Base-by-base conservation (phyloP, 2,797 vertebrate genomes). In the Acanthiza pusilla region DNA sequence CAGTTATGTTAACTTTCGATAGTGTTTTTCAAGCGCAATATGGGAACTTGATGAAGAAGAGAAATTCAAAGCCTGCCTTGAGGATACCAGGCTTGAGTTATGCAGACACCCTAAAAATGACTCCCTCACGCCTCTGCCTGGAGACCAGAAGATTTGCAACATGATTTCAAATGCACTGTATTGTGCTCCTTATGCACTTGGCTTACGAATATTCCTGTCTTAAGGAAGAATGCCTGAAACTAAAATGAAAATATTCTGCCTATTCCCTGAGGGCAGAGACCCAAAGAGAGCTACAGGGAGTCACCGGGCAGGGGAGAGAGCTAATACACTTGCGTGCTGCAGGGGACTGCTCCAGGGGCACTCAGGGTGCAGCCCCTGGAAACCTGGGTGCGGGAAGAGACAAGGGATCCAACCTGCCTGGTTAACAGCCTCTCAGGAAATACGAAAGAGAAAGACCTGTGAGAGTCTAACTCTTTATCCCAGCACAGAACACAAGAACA, bases 341-440 rank as follows among this genome's bases (percentile, higher is more conserved):
- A 70, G 26, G 65, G 10, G 4, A 65, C 25, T n/a, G 42, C 36
- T 67, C 60, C 0, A 0, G 15, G 43, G 38, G 32, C 38, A 60
- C 19, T 20, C 5, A 3, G 23, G 36, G n/a, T 4, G 0, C 2
- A 2, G 13, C 27, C 29, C 32, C 47, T 66, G 68, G 29, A 83
- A 85, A 45, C 22, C 10, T 4, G 23, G 14, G 3, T 26, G 8
- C 7, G 16, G 13, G 22, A 85, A 67, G 34, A 73, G 16, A 54
- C 18, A 73, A 84, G 85, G 16, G 21, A 91, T 42, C 23, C 43
- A 23, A 8, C 32, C 48, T 42, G 18, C 11, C n/a, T 51, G 22
- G 7, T n/a, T 3, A 1, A 73, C 1, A 73, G n/a, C 30, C 51
- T 61, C 55, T 18, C 13, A 19, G 43, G 30, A 87, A 89, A 68